Evolutionary conservation across 2,888 invertebrate species (phyloP).

Genomic region (Dicroscelio sp.): DNA sequence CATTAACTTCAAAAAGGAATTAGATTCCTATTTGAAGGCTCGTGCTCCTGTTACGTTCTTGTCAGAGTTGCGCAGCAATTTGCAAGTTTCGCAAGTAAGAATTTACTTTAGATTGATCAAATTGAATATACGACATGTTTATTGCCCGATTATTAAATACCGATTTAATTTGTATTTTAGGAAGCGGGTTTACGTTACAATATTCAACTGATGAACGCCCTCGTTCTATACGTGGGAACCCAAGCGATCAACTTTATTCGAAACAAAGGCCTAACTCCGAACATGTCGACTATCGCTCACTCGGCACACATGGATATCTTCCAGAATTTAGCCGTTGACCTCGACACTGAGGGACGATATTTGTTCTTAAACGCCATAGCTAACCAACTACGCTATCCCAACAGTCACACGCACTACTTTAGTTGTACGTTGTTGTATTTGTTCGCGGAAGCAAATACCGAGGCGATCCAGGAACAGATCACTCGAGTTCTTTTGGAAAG

Average conservation of each 20-base stretch:
- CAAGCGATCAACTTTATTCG: conserved; percentile 98
- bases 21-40: conserved; percentile 99
- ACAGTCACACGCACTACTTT: conserved; percentile 99
- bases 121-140: too few species aligned
- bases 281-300: conserved; percentile 99
- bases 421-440: conserved; percentile 99
- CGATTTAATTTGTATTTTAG: too few species aligned
- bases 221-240: conserved; percentile 99
- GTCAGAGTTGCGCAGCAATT: conserved; percentile 97
- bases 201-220: conserved; percentile 98
- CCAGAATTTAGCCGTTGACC: conserved; percentile 99
- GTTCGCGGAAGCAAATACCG: conserved; percentile 99
- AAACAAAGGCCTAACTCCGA: conserved; percentile 97
- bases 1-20: conserved; percentile 97
- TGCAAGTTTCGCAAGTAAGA: conserved; percentile 95
- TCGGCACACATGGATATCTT: conserved; percentile 99
- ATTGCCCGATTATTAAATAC: too few species aligned
- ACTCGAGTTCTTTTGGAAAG: conserved; percentile 98
- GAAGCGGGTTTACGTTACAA: conserved; percentile 98
- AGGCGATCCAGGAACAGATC: conserved; percentile 99
- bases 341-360: conserved; percentile 99
- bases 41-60: conserved; percentile 98
- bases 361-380: conserved; percentile 99
- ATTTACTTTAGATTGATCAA: too few species aligned
- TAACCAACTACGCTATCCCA: conserved; percentile 99